Evolutionary conservation across 2,797 vertebrate genomes (phyloP).

Genomic region (Moxostoma hubbsi): DNA sequence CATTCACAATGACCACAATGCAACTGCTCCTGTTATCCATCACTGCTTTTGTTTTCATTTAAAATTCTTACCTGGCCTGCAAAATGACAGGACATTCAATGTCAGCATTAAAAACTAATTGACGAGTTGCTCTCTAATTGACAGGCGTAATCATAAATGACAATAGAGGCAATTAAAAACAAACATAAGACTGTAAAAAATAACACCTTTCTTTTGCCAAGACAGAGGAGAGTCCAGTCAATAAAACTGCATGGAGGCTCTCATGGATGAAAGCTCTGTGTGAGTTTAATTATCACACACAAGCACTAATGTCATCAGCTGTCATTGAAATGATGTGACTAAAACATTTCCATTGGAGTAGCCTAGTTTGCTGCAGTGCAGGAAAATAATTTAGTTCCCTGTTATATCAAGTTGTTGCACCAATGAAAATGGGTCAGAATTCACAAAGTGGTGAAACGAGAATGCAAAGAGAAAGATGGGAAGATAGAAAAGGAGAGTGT

Average conservation of each 20-base stretch:
- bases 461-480: slow-evolving; percentile 15
- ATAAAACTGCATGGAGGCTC: slow-evolving; percentile 16
- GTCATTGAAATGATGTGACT: slow-evolving; percentile 26
- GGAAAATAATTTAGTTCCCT: neutral
- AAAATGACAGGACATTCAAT: neutral
- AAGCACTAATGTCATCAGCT: slow-evolving; percentile 5
- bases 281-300: slow-evolving; percentile 25
- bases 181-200: slow-evolving; percentile 6
- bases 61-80: neutral
- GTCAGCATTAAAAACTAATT: neutral
- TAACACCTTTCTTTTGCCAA: neutral
- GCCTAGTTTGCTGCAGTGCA: neutral
- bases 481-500: slow-evolving; percentile 4
- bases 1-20: too few relatives aligned
- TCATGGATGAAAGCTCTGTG: slow-evolving; percentile 4
- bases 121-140: neutral
- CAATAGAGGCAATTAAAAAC: slow-evolving; percentile 10
- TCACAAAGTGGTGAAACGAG: neutral
- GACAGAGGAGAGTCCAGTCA: neutral
- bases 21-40: too few relatives aligned
- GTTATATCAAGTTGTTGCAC: neutral
- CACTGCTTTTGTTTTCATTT: slow-evolving; percentile 23
- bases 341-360: slow-evolving; percentile 21
- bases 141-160: slow-evolving; percentile 10
- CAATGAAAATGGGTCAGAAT: slow-evolving; percentile 15